Conservation (phyloP, 37 sponge, comb jelly and placozoan species). For the Spongia lamella region DNA sequence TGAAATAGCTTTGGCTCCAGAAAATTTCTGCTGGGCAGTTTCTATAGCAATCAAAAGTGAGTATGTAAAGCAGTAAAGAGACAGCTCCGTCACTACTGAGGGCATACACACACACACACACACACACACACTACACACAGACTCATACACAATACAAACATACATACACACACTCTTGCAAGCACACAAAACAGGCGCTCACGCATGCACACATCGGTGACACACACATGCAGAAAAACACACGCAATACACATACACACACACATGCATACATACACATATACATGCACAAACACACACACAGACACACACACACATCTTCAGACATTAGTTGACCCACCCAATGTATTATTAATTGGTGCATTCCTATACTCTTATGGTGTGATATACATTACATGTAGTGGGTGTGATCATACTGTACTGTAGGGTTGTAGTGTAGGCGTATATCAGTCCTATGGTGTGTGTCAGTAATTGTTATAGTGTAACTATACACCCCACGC, state of each 20-base stretch:
- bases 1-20: conserved; percentile 65
- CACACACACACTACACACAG: conserved; percentile 1
- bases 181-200: not conserved
- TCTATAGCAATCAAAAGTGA: too few species aligned
- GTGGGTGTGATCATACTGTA: too few species aligned
- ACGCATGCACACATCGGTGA: not conserved
- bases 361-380: too few species aligned
- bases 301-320: too few species aligned
- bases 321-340: not conserved
- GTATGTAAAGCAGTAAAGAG: too few species aligned
- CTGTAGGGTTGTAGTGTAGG: too few species aligned
- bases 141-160: not conserved
- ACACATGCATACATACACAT: conserved; percentile 13
- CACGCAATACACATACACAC: conserved; percentile 14
- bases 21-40: conserved; percentile 57
- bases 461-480: too few species aligned
- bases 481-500: too few species aligned
- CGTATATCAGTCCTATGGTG: too few species aligned
- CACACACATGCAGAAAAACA: conserved; percentile 7
- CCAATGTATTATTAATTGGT: too few species aligned
- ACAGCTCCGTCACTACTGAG: conserved; percentile 1
- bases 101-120: not conserved
- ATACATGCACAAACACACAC: too few species aligned
- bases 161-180: conserved; percentile 10
- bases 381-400: too few species aligned